Evolutionary conservation across 2,113 vertebrate genomes (phyloP), one percentile per base, ranked within the genome.

Genomic region (Stegastes partitus): DNA sequence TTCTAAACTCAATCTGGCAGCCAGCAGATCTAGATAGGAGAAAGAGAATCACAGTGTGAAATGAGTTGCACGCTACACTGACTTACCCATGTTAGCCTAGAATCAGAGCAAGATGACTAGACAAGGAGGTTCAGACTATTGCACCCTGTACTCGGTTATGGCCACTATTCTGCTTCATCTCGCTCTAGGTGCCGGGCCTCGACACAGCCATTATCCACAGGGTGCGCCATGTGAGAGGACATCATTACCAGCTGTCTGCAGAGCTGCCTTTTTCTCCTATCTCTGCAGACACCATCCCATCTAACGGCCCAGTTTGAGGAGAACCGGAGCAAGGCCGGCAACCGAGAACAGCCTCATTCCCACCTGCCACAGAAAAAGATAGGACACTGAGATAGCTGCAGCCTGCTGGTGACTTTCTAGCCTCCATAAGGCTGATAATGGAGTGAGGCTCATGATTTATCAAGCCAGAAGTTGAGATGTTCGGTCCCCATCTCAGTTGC

Each of bases 281-380:
- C 84, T 91, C 73, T 37, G 75, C 82, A 65, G 68, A 85, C 67
- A 62, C 87, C 71, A 65, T 71, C 69, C 85, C 66, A 89, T 90
- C 85, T 87, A 74, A 71, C 59, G 15, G 77, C 74, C 61, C 34
- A 8, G 72, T 58, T 77, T 34, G 34, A 76, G 57, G 74, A 91
- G 83, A 78, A 78, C 74, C 73, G 18, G 59, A 21, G 75, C 63
- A 28, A 31, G 68, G 61, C 72, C n/a, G n/a, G 72, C 50, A 62
- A 66, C 87, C 82, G 92, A 87, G 88, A 94, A 92, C 76, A 92
- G 91, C 70, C 85, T 94, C 90, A 93, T 94, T 94, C 91, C 90
- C 93, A 93, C 91, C 92, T 93, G 91, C 87, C 94, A 93, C 79
- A 85, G 79, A 77, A 79, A 83, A 81, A 88, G 91, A 94, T 94